A percentile compares a stretch with the other conserved stretches of the same genome.
These are phyloP conservation scores for Sylvia atricapilla DNA, from an alignment of 2,113 vertebrate species.

Conservation along the genomic window DNA sequence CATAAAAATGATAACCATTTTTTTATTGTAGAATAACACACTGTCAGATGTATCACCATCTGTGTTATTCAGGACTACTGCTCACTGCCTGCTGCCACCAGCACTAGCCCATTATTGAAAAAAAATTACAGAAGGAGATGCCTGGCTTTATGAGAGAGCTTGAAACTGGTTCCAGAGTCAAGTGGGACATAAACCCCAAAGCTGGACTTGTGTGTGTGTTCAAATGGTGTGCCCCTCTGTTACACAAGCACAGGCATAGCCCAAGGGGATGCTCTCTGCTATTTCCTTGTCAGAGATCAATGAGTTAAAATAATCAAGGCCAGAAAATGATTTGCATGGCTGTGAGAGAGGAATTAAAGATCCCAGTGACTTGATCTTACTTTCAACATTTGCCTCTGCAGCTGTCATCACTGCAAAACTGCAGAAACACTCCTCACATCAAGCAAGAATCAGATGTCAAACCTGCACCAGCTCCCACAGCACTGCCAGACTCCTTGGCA, in stretches of 20 bases:
- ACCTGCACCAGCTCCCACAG: neutral
- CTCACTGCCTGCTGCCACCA: constrained; percentile 61
- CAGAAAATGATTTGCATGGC: neutral
- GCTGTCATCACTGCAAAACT: neutral
- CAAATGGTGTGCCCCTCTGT: constrained; percentile 15
- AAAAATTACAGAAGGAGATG: constrained; percentile 49
- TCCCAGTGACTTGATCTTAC: neutral
- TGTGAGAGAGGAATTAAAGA: neutral
- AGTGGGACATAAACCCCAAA: constrained; percentile 60
- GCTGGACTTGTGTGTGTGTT: neutral
- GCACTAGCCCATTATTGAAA: constrained; percentile 24
- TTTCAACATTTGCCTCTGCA: neutral
- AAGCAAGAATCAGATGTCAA: neutral
- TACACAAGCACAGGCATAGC: constrained; percentile 24
- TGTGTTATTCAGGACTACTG: constrained; percentile 62
- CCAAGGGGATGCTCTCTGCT: neutral
- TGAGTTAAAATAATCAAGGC: constrained; percentile 10
- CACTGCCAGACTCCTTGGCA: neutral
- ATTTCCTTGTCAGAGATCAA: constrained; percentile 30
- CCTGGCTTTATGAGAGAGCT: constrained; percentile 54
- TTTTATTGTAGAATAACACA: constrained; percentile 67
- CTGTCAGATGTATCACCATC: constrained; percentile 71
- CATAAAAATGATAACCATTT: constrained; percentile 69
- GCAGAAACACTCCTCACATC: neutral
- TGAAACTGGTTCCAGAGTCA: constrained; percentile 58